Conservation (phyloP, 1,140 invertebrate species). For the Drosophila tristis region DNA sequence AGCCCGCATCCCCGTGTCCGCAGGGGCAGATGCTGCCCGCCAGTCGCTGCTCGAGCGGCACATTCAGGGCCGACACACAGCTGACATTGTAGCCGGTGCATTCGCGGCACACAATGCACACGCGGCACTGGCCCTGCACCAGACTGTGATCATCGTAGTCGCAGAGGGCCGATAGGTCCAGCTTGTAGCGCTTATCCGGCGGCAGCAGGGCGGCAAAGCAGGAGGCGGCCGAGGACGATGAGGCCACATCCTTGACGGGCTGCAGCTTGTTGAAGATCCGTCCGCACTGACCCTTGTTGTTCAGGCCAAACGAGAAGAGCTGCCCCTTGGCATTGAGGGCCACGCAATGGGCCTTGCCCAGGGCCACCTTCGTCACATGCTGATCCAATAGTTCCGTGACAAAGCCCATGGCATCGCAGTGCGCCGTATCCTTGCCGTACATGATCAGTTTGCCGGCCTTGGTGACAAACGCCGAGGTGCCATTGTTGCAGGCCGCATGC, state of each 20-base stretch:
- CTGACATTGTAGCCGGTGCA: slow-evolving; percentile 96
- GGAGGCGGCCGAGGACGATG: slow-evolving; percentile 44
- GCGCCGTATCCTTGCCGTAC: slow-evolving; percentile 97
- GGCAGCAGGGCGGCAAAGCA: slow-evolving; percentile 50
- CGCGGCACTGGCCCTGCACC: slow-evolving; percentile 81
- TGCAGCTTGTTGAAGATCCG: slow-evolving; percentile 90
- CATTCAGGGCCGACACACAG: slow-evolving; percentile 91
- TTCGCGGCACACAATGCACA: slow-evolving; percentile 94
- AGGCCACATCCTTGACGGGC: slow-evolving; percentile 85
- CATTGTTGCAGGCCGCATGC: slow-evolving; percentile 96
- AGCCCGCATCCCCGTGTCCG: slow-evolving; percentile 97
- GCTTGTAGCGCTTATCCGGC: slow-evolving; percentile 68
- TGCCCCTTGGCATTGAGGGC: slow-evolving; percentile 94
- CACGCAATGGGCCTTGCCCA: slow-evolving; percentile 98
- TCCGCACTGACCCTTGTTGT: slow-evolving; percentile 99
- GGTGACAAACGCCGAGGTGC: slow-evolving; percentile 95
- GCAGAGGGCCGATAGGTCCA: slow-evolving; percentile 77
- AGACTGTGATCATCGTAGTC: slow-evolving; percentile 83
- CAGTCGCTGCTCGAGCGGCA: slow-evolving; percentile 88
- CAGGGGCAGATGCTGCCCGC: slow-evolving; percentile 97
- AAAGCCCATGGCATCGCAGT: slow-evolving; percentile 91
- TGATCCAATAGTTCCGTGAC: slow-evolving; percentile 92
- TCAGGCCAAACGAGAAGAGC: slow-evolving; percentile 98
- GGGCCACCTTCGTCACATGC: slow-evolving; percentile 91
- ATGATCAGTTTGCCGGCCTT: slow-evolving; percentile 94